phyloP scores from a whole-genome alignment of 2,888 invertebrate genomes.

The Cenopis cana region DNA sequence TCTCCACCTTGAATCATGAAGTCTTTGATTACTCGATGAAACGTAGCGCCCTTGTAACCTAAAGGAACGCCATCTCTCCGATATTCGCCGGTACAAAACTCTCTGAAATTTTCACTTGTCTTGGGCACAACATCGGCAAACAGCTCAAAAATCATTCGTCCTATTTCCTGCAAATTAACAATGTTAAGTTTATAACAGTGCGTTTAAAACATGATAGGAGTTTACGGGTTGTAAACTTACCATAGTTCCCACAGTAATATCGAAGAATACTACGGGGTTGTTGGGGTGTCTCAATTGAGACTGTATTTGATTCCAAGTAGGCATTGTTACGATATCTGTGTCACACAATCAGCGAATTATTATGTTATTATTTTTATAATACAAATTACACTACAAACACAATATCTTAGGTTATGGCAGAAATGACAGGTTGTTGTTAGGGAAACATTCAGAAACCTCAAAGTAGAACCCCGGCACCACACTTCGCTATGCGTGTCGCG shows the following conservation, averaged over 20 bases:
- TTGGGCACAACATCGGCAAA: conserved; percentile 98
- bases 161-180: conserved; percentile 91
- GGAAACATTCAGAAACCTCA: neutral
- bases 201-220: neutral
- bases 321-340: conserved; percentile 86
- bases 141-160: conserved; percentile 98
- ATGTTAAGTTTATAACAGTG: neutral
- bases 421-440: conserved; percentile 9
- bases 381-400: conserved; percentile 5
- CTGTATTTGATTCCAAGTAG: conserved; percentile 98
- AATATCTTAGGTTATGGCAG: conserved; percentile 11
- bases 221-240: conserved; percentile 75
- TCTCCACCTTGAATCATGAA: conserved; percentile 99
- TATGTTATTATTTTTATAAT: too few species aligned
- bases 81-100: conserved; percentile 99
- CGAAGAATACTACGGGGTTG: conserved; percentile 99
- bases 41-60: conserved; percentile 98
- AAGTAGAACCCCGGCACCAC: too few species aligned
- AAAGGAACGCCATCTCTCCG: conserved; percentile 97
- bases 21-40: conserved; percentile 99
- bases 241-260: conserved; percentile 97
- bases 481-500: too few species aligned
- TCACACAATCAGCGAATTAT: neutral
- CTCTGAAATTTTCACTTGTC: conserved; percentile 98
- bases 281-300: conserved; percentile 94